Conservation (phyloP, 2,113 vertebrate genomes). For the Cranoglanis bouderius region DNA sequence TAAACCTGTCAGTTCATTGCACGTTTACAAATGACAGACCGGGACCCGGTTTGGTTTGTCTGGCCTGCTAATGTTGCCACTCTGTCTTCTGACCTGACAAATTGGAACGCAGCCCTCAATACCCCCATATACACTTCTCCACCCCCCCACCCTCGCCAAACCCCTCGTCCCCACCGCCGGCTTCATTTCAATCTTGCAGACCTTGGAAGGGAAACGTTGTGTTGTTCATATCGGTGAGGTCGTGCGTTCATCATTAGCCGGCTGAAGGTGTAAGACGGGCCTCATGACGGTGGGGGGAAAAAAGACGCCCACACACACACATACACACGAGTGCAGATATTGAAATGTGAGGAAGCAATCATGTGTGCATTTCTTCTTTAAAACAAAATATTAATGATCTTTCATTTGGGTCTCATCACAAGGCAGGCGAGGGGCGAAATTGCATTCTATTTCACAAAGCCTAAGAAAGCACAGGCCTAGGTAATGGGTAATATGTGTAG, state of each 20-base stretch:
- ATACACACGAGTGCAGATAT: conserved; percentile 8
- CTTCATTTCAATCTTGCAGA: conserved; percentile 57
- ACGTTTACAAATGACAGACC: conserved; percentile 50
- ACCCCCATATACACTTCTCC: neutral
- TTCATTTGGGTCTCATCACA: conserved; percentile 78
- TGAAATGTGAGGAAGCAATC: conserved; percentile 41
- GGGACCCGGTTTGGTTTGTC: conserved; percentile 41
- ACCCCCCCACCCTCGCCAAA: neutral
- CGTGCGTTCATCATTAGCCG: conserved; percentile 49
- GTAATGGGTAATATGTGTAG: conserved; percentile 77
- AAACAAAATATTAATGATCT: conserved; percentile 72
- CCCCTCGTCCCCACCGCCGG: conserved; percentile 29
- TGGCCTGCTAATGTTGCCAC: conserved; percentile 49
- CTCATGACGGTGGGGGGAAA: conserved; percentile 22
- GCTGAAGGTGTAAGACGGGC: conserved; percentile 54
- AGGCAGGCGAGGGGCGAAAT: conserved; percentile 72
- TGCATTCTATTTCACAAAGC: conserved; percentile 81
- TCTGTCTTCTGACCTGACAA: conserved; percentile 50
- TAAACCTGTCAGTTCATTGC: conserved; percentile 47
- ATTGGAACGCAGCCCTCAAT: conserved; percentile 33
- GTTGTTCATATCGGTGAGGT: conserved; percentile 30
- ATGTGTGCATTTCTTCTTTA: conserved; percentile 56
- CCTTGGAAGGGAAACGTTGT: conserved; percentile 19
- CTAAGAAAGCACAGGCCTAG: conserved; percentile 76
- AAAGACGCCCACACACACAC: neutral